A percentile compares a stretch with the other conserved stretches of the same genome.
phyloP scores from a whole-genome alignment of 2,797 vertebrate species.

The Echeneis naucrates region DNA sequence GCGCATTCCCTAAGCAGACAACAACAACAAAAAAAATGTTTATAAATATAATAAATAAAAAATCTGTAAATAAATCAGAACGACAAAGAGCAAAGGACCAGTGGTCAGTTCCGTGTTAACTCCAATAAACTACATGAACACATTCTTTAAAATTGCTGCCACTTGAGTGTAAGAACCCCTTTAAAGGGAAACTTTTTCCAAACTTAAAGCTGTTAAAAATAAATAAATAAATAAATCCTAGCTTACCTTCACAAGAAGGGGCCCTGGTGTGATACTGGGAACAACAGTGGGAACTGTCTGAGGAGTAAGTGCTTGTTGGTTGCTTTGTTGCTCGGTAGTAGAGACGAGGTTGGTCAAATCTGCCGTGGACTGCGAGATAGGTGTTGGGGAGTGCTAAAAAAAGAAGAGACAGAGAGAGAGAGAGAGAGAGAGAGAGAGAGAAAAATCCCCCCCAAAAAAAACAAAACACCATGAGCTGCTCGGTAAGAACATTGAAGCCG shows the following conservation, averaged over 20 bases:
- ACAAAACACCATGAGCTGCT: slow-evolving; percentile 53
- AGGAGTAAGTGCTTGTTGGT: slow-evolving; percentile 70
- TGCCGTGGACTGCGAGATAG: slow-evolving; percentile 81
- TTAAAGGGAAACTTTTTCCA: slow-evolving; percentile 8
- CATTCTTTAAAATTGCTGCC: background rate
- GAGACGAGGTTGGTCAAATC: slow-evolving; percentile 85
- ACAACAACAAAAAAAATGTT: background rate
- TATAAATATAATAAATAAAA: too few relatives aligned
- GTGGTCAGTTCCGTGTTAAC: slow-evolving; percentile 47
- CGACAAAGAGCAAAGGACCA: slow-evolving; percentile 2
- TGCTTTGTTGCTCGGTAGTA: slow-evolving; percentile 79
- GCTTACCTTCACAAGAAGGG: slow-evolving; percentile 91
- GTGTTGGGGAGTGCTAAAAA: slow-evolving; percentile 85
- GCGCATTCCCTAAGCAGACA: slow-evolving; percentile 55
- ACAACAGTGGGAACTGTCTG: slow-evolving; percentile 69
- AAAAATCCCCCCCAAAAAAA: too few relatives aligned
- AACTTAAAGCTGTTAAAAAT: too few relatives aligned
- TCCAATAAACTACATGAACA: slow-evolving; percentile 26
- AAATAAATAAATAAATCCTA: too few relatives aligned
- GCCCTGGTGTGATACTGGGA: slow-evolving; percentile 81
- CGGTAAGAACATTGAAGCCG: slow-evolving; percentile 45
- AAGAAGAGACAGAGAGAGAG: slow-evolving; percentile 62
- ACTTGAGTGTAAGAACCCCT: background rate
- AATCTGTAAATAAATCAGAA: slow-evolving; percentile 39
- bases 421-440: slow-evolving; percentile 58